Evolutionary conservation across 1,140 invertebrate species (phyloP), one percentile per base, ranked within the genome.

Genomic region (Drosophila lowei): DNA sequence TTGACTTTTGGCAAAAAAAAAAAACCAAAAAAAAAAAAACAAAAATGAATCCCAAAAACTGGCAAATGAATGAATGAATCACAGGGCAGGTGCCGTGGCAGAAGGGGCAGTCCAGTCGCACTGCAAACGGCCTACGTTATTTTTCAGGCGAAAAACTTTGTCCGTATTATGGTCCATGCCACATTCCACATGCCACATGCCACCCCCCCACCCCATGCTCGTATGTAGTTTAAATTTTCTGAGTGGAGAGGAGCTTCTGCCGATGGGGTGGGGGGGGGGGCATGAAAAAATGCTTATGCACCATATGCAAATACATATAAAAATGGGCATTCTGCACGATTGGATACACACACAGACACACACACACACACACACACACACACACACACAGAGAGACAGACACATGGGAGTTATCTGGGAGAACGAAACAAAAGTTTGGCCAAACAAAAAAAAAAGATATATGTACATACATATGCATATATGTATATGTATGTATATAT

Each of bases 241-340:
- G 44, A 15, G 25, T 34, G 56, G 25, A 25, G 56, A n/a, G 16
- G 23, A 44, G 55, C 28, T 49, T 48, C 65, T 57, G 42, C 49
- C 54, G 21, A 18, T 68, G 15, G 21, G 6, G 3, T 0, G 23
- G 23, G 23, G 5, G 23, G 23, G 23, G 23, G 25, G 34, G 58
- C 28, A 83, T 83, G 79, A 84, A 83, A 83, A 83, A 88, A 86
- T 88, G 78, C 84, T 85, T 84, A 86, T 86, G 72, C 77, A 71
- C 78, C 78, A 78, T 88, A 81, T 86, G 77, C 66, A 86, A 77
- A 86, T 77, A 68, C 66, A 65, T 71, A 81, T 78, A 83, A 81
- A 83, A 79, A 79, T 84, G 72, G 81, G 71, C 75, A 86, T 88
- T 88, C 84, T 68, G 83, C 83, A 66, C 83, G 74, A 86, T 86